phyloP scores from a whole-genome alignment of 2,888 invertebrate genomes.

The Cenopis cana region DNA sequence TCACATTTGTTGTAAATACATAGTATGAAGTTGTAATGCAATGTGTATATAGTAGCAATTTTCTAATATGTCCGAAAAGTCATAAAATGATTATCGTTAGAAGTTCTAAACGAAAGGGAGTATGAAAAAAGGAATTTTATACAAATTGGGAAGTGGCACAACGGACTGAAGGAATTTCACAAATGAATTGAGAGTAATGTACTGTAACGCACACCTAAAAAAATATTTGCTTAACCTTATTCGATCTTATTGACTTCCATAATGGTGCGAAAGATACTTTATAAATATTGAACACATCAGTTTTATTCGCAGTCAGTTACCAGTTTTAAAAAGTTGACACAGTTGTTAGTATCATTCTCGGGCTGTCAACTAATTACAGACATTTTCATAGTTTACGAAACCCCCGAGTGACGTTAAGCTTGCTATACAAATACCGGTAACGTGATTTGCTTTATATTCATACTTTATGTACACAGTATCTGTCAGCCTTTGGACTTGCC shows the following conservation, averaged over 20 bases:
- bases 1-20: slow-evolving; percentile 3
- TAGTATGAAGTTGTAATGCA: background rate
- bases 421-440: background rate
- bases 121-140: no score
- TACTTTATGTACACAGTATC: background rate
- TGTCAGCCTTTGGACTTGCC: background rate
- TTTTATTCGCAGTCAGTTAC: background rate
- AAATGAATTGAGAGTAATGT: slow-evolving; percentile 9
- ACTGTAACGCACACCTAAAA: slow-evolving; percentile 2
- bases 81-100: no score
- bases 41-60: no score
- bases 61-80: no score
- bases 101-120: no score
- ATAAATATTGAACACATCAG: background rate
- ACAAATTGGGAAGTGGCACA: slow-evolving; percentile 6
- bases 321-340: background rate
- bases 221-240: slow-evolving; percentile 23
- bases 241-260: slow-evolving; percentile 4
- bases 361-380: slow-evolving; percentile 4
- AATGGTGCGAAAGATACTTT: background rate
- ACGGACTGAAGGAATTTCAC: slow-evolving; percentile 19
- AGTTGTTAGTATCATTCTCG: slow-evolving; percentile 8
- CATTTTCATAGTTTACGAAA: slow-evolving; percentile 14
- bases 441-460: background rate
- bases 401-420: slow-evolving; percentile 1